Evolutionary conservation across 2,888 invertebrate species (phyloP), one percentile per base, ranked within the genome.

Genomic region (Cosmia pyralina): DNA sequence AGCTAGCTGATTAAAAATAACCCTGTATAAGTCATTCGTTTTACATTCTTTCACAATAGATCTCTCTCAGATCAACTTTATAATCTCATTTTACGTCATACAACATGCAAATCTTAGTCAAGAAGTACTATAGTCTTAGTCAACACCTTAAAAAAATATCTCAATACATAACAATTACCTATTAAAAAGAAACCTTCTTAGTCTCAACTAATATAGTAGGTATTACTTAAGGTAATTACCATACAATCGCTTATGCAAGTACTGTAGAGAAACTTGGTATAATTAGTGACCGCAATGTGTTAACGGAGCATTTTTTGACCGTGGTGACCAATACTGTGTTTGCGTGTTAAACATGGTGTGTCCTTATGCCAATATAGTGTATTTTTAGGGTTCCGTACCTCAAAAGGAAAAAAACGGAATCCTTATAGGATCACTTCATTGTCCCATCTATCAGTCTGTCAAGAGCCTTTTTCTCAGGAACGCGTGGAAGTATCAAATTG

Each of bases 151-250:
- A 48, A 53, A 57, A 67, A 53, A 60, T 57, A 75, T 58, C 46
- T 38, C 38, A 76, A 81, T 76, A 75, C 55, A 75, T 79, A 79
- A 79, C 69, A 76, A 76, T 76, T 62, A 65, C 13, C 55, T 81
- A 79, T 69, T 76, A 76, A 41, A 64, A 68, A 75, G n/a, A 78
- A 81, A 81, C 69, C 57, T 44, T 22, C 28, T 34, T 52, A 48
- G 46, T 68, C 28, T 46, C 44, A 69, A 59, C 10, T 46, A 22
- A 50, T 44, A 17, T 22, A 19, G 57, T 28, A 28, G 28, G 28
- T 48, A 75, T 85, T 83, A 74, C 72, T 70, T 83, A 77, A 73
- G 28, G 63, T 72, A 77, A 85, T 84, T 84, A 85, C 65, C 84
- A 85, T 78, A 85, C 85, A 84, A 85, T 85, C 55, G 64, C 69